These are phyloP conservation scores for Chaetoderma sp. DNA, from an alignment of 2,888 invertebrate species.

Conservation along the genomic window DNA sequence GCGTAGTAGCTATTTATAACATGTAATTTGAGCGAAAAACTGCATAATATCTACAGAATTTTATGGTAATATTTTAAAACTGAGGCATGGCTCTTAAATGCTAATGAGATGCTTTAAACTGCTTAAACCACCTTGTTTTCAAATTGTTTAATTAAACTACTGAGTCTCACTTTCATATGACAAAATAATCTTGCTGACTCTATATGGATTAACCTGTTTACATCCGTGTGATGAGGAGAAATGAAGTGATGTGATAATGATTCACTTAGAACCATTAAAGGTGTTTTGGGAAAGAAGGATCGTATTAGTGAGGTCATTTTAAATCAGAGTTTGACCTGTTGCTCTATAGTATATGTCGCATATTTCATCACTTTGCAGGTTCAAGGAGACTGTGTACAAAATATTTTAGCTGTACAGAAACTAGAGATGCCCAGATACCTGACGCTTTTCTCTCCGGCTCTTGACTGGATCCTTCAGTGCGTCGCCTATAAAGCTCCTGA, in stretches of 20 bases:
- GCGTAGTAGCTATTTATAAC: no score
- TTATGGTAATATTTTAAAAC: no score
- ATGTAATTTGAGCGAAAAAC: no score
- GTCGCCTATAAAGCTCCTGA: conserved; percentile 78
- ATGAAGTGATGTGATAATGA: neutral
- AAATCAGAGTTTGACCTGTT: neutral
- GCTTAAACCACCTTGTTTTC: no score
- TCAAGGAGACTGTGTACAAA: conserved; percentile 67
- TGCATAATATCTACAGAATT: no score
- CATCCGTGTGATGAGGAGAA: conserved; percentile 60
- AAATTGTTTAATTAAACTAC: no score
- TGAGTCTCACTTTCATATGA: no score
- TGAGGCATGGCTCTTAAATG: no score
- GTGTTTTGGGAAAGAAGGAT: neutral
- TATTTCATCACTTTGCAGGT: conserved; percentile 48
- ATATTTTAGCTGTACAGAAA: conserved; percentile 74
- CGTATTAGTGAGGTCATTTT: neutral
- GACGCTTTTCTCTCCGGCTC: conserved; percentile 86
- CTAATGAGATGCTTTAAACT: no score
- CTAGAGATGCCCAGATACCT: conserved; percentile 83
- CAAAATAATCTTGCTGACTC: no score
- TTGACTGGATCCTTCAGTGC: conserved; percentile 93
- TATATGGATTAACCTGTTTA: no score
- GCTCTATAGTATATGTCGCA: neutral
- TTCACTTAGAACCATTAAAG: no score